Evolutionary conservation across 2,113 vertebrate genomes (phyloP).

Genomic region (Monarcha castaneiventris): DNA sequence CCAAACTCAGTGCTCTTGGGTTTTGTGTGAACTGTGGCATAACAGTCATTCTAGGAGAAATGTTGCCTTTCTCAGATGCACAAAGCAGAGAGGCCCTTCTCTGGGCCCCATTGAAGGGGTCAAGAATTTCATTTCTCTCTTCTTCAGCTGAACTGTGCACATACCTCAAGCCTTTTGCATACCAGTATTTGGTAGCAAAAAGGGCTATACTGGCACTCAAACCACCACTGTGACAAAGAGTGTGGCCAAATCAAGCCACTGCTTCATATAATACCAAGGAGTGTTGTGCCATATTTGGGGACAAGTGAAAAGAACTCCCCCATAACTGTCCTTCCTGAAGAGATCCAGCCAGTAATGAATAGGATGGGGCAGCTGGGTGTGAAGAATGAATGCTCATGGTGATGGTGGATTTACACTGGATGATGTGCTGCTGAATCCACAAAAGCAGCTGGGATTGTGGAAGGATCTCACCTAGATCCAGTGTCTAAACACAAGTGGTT

Average conservation of each 20-base stretch:
- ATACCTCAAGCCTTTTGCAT: neutral
- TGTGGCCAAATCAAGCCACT: neutral
- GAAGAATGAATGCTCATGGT: no score
- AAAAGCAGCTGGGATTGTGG: neutral
- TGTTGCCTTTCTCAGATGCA: neutral
- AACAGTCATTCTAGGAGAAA: neutral
- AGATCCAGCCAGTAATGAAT: neutral
- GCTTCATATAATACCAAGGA: neutral
- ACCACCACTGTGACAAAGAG: neutral
- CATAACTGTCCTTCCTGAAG: neutral
- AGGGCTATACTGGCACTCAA: rapidly evolving
- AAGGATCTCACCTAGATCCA: neutral
- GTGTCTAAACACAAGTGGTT: neutral
- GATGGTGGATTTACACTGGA: neutral
- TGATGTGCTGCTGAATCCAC: neutral
- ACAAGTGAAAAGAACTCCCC: neutral
- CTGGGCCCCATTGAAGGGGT: neutral
- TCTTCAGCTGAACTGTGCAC: neutral
- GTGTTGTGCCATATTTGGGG: neutral
- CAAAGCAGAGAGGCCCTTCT: neutral
- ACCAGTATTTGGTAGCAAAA: neutral
- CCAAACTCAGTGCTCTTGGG: neutral
- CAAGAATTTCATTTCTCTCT: neutral
- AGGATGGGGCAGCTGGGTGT: neutral
- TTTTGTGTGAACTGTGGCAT: neutral